Percentiles rank a stretch among this genome's conserved stretches.
Conservation (phyloP, 2,113 vertebrate species). For the Scopus umbretta region DNA sequence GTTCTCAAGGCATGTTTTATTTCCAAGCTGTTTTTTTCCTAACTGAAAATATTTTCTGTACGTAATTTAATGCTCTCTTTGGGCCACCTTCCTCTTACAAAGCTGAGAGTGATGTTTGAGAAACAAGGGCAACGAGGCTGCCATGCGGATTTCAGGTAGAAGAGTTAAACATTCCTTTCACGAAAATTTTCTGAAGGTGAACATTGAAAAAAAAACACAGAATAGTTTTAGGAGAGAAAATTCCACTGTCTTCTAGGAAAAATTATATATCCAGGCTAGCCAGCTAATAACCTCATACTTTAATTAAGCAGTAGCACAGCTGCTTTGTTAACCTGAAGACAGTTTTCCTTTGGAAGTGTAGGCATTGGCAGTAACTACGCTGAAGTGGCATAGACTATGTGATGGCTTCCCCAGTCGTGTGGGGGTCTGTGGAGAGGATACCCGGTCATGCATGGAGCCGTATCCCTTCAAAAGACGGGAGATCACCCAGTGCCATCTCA, state of each 20-base stretch:
- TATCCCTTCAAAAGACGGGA: neutral
- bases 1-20: neutral
- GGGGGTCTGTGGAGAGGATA: neutral
- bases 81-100: neutral
- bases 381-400: neutral
- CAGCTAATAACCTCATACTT: neutral
- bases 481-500: neutral
- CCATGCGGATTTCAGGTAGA: neutral
- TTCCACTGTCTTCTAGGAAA: neutral
- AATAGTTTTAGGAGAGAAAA: neutral
- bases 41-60: neutral
- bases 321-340: neutral
- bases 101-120: neutral
- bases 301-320: neutral
- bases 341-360: neutral
- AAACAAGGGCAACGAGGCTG: neutral
- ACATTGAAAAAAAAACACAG: neutral
- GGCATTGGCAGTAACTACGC: neutral
- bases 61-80: neutral
- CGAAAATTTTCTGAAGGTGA: neutral
- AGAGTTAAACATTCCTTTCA: neutral
- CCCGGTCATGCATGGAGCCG: fast-evolving
- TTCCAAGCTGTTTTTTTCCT: neutral
- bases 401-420: neutral
- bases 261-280: neutral